These are phyloP conservation scores for Oreocharis arfaki DNA, from an alignment of 2,113 vertebrate species.

Conservation along the genomic window DNA sequence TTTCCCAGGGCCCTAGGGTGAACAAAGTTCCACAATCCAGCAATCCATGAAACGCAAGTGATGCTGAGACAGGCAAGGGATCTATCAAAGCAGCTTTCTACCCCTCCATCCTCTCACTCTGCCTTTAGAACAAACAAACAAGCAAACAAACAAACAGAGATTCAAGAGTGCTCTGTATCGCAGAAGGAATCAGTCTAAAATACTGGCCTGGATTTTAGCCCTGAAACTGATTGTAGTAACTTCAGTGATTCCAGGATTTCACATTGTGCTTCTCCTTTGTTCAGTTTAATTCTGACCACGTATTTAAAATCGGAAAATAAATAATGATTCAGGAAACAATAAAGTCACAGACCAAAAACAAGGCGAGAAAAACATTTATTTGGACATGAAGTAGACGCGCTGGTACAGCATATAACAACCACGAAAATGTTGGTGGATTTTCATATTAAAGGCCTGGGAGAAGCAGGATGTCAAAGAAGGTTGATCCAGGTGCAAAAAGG, in stretches of 20 bases:
- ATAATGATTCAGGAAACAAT: not conserved
- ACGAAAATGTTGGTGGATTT: not conserved
- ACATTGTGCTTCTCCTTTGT: not conserved
- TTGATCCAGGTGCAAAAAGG: not conserved
- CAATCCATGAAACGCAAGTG: not conserved
- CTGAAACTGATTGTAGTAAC: not conserved
- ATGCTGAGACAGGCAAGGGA: not conserved
- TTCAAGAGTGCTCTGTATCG: not conserved
- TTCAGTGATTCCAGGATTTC: not conserved
- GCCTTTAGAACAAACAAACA: not conserved
- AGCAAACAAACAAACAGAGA: not conserved
- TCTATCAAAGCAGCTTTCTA: not conserved
- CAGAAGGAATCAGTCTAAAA: not conserved
- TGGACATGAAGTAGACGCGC: not conserved
- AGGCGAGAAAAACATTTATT: not conserved
- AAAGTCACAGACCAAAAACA: not conserved
- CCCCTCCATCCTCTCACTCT: not conserved
- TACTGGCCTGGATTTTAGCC: not conserved
- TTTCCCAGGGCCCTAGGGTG: not conserved
- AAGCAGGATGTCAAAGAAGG: not conserved
- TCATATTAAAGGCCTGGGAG: not conserved
- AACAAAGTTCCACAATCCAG: not conserved
- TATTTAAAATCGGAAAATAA: not conserved
- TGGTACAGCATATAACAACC: not conserved
- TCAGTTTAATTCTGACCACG: not conserved